Conservation (phyloP, 2,797 vertebrate species). For the Catamblyrhynchus diadema region DNA sequence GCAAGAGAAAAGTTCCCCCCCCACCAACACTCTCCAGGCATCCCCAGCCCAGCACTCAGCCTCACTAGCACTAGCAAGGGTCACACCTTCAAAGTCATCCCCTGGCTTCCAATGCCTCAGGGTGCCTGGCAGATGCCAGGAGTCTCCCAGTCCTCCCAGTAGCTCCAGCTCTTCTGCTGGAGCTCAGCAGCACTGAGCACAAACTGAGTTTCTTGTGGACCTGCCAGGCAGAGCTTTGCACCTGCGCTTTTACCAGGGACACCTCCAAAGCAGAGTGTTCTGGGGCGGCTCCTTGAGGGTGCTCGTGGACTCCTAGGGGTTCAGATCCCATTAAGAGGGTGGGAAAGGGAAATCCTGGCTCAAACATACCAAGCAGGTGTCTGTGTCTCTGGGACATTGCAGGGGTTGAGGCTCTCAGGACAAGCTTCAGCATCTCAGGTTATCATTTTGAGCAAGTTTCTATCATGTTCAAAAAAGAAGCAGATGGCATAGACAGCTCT, state of each 20-base stretch:
- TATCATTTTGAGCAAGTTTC: neutral
- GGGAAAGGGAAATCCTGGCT: neutral
- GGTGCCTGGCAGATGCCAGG: neutral
- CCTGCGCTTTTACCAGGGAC: neutral
- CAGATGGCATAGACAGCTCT: neutral
- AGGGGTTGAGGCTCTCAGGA: neutral
- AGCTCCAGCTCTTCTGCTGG: neutral
- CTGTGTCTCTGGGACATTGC: neutral
- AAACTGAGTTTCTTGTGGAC: rapidly evolving
- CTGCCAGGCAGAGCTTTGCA: rapidly evolving
- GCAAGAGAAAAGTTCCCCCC: neutral
- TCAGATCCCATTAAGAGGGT: neutral
- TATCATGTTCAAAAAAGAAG: neutral
- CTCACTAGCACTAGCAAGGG: neutral
- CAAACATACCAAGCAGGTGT: neutral
- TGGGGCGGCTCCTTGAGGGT: neutral
- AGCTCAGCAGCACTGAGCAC: neutral
- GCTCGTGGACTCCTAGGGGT: neutral
- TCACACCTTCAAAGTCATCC: neutral
- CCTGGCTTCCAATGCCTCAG: neutral
- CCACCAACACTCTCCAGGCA: neutral
- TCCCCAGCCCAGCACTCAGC: rapidly evolving
- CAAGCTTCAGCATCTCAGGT: neutral
- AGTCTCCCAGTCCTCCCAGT: neutral
- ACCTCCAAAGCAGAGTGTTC: neutral